Evolutionary conservation across 2,888 invertebrate genomes (phyloP), one percentile per base, ranked within the genome.

Genomic region (Nineta flava): DNA sequence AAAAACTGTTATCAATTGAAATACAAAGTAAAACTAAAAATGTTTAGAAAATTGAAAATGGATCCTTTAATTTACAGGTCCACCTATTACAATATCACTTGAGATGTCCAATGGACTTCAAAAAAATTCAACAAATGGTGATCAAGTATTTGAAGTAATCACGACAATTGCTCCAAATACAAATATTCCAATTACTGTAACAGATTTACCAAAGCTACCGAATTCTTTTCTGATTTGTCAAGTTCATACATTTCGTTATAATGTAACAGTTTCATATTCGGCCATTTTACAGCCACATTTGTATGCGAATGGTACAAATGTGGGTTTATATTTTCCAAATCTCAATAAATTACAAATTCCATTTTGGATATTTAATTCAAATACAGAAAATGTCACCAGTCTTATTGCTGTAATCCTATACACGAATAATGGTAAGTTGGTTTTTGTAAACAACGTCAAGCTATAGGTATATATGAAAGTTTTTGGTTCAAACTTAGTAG

Each of bases 221-320:
- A 61, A 75, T 32, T 65, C 69, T 1, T 83, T 77, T 58, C 65
- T 80, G 15, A 61, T 82, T 50, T 64, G 81, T 40, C 82, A 84
- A 76, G 73, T 73, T 4, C 84, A 85, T 59, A 71, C 74, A 46
- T 74, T 75, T 54, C 55, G 72, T 12, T 62, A 72, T 51, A 74
- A 77, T 61, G 60, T 83, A 1, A 72, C 73, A 1, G 57, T 83
- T 35, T 74, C 75, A 19, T 74, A 70, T 52, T 62, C 68, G 52
- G 62, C 60, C 47, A 60, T 58, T 1, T 55, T 61, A 21, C 56
- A 53, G 12, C 54, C 55, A 1, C 62, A 64, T n/a, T 64, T 63
- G 12, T 62, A 59, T 51, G 63, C 77, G 2, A 68, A 58, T 12
- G 83, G 83, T 1, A 74, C 73, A 1, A 81, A 82, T 63, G 55